Evolutionary conservation across 2,797 vertebrate species (phyloP), one percentile per base, ranked within the genome.

Genomic region (Geotria australis): DNA sequence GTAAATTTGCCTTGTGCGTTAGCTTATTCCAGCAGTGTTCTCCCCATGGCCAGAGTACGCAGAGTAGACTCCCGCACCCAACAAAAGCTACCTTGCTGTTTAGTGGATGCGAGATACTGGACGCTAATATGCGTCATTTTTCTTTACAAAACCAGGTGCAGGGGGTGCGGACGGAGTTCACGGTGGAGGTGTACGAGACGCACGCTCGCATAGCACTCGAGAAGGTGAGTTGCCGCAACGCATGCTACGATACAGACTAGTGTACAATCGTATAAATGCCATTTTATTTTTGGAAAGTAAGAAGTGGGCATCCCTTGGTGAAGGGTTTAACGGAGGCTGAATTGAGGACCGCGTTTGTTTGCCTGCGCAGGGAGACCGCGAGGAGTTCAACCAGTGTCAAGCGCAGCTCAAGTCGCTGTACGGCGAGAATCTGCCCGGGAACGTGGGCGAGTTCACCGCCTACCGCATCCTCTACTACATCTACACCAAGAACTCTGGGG

Each of bases 331-430:
- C 24, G 38, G 24, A 38, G 24, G 24, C 4, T 38, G 24, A 38
- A 38, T 38, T 5, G 24, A 38, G 24, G 24, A 38, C 24, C 24
- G 38, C 24, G 24, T 38, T 38, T 38, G 24, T 24, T 9, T 53
- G 12, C 47, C 48, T 12, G 10, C 13, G 46, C 58, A 91, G 85
- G 85, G 84, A 2, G 85, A 93, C 68, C 85, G 89, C 1, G 84
- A 82, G 62, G 85, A 93, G 68, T 93, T 93, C 61, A 89, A 93
- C 70, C 85, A 93, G 66, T 93, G 85, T 65, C 84, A 93, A 73
- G 81, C 81, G 0, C 85, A 93, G 66, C 73, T 93, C 62, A 93
- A 88, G 69, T 76, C 81, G 0, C 67, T 93, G 10, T 93, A 93
- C 9, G 74, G 76, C 2, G 81, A 89, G 64, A 77, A 73, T 63